Evolutionary conservation across 92 coral and sea anemone genomes (phyloP).

Genomic region (Nematostella vectensis): DNA sequence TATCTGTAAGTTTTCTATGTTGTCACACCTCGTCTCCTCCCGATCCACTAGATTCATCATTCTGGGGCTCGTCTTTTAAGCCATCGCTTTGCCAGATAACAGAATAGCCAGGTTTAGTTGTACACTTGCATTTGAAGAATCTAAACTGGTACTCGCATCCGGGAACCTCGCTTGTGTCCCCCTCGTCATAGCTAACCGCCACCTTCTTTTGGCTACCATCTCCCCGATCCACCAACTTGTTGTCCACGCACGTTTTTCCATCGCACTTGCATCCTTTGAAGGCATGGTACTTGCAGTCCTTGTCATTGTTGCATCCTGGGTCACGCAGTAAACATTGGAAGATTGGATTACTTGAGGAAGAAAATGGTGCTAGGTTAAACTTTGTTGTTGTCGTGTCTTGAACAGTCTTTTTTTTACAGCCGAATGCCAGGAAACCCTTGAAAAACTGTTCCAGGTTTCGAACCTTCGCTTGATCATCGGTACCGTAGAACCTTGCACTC

Average conservation of each 20-base stretch:
- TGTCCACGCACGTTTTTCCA: neutral
- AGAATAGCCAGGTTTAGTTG: neutral
- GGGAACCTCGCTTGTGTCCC: neutral
- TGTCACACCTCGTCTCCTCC: no score
- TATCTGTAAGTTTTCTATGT: no score
- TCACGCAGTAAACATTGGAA: conserved; percentile 25
- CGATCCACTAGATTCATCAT: no score
- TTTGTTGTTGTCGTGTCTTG: conserved; percentile 17
- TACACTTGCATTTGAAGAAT: neutral
- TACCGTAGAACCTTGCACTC: neutral
- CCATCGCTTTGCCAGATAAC: no score
- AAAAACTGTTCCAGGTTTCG: conserved; percentile 36
- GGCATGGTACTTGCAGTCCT: conserved; percentile 28
- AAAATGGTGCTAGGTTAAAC: conserved; percentile 14
- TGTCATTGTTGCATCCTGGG: conserved; percentile 24
- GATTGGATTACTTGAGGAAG: conserved; percentile 16
- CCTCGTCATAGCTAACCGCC: neutral
- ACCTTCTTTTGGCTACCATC: neutral
- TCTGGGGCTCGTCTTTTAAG: no score
- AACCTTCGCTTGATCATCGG: conserved; percentile 21
- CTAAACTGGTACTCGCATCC: neutral
- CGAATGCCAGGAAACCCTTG: conserved; percentile 39
- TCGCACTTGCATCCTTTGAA: neutral
- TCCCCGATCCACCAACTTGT: neutral
- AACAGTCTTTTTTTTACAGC: conserved; percentile 8